Conservation (phyloP, 2,797 vertebrate species). For the Myioborus miniatus region DNA sequence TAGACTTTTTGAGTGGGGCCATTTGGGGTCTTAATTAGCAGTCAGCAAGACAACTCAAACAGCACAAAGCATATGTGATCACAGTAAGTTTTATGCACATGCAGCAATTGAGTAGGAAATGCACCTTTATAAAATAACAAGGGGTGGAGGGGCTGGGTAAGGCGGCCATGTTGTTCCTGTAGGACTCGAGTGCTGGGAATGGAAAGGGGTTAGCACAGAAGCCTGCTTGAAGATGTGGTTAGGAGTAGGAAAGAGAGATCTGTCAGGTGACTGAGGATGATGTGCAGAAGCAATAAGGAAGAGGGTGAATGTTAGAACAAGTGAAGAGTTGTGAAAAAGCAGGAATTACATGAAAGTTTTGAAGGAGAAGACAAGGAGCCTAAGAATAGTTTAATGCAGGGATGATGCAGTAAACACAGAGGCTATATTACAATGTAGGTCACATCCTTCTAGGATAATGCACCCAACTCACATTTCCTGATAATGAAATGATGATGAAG, state of each 20-base stretch:
- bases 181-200: neutral
- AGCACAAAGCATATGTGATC: neutral
- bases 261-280: neutral
- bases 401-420: conserved; percentile 30
- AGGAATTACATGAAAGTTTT: neutral
- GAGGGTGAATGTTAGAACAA: neutral
- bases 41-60: neutral
- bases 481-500: conserved; percentile 60
- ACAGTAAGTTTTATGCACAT: neutral
- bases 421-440: conserved; percentile 10
- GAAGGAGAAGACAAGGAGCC: conserved; percentile 19
- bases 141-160: neutral
- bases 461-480: conserved; percentile 9
- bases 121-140: neutral
- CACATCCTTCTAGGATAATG: conserved; percentile 34
- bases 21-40: neutral
- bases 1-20: neutral
- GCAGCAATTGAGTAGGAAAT: neutral
- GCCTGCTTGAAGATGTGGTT: neutral
- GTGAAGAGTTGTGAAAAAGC: neutral
- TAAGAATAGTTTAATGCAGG: neutral
- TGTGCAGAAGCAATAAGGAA: neutral
- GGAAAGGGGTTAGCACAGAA: neutral
- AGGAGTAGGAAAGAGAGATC: neutral
- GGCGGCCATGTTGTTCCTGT: neutral